Base-by-base conservation (phyloP, 1,140 invertebrate species). In the Harpegnathos saltator region DNA sequence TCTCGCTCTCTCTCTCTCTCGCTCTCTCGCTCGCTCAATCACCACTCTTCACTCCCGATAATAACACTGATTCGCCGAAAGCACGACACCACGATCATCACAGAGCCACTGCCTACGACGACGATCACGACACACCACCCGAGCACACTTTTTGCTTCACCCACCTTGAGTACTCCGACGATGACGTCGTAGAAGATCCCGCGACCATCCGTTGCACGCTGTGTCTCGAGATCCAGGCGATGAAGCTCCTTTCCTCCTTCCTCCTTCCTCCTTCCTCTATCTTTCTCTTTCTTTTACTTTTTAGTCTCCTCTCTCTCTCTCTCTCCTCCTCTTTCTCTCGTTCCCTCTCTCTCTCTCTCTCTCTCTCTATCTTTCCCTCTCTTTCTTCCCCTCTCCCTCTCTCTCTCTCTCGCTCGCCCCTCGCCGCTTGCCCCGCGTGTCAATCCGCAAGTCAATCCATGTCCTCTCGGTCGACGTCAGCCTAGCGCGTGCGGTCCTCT, bases 41-140 rank as follows among this genome's bases (percentile, higher is more conserved):
- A 77, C 26, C 74, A 54, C 74, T 54, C 74, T 66, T 38, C 38
- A 24, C 62, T 44, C 19, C 15, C 52, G 59, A 44, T 11, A 44
- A 44, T 44, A 44, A 44, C 38, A 56, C 74, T 22, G 54, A 56
- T 56, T n/a, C 54, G 54, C n/a, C 17, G 33, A 58, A 48, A 71
- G 56, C 74, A 80, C 75, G 54, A 80, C 75, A 80, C 75, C 54
- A 80, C 52, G 50, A 69, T 69, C 75, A 69, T 69, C 75, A 69
- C 65, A 44, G 38, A 56, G 59, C 75, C 62, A 69, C 75, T 63
- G 54, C 22, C 38, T 44, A 44, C 11, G 38, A 44, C 11, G 38
- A 44, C 38, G 38, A 44, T 44, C 38, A 44, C 38, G 38, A 44
- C 38, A 44, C 38, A 44, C 38, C 38, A 44, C 38, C 38, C 38